Conservation (phyloP, 2,797 vertebrate species). For the Hoplostethus atlanticus region DNA sequence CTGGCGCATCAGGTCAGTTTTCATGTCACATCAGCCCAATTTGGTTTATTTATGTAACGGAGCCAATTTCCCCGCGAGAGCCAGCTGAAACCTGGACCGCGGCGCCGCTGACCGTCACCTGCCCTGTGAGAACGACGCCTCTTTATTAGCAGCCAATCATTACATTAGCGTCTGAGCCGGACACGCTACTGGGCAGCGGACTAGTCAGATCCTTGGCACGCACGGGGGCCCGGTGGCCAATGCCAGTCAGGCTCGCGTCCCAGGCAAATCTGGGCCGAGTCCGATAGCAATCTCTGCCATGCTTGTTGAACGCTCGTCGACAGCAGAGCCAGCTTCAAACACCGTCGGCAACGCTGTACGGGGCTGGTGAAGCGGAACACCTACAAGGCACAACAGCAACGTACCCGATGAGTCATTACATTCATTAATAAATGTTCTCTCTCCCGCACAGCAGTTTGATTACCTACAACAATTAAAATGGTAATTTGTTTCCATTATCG, state of each 20-base stretch:
- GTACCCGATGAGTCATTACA: constrained; percentile 49
- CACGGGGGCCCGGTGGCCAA: constrained; percentile 20
- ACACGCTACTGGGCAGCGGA: constrained; percentile 62
- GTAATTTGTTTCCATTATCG: constrained; percentile 46
- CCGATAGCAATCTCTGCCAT: constrained; percentile 59
- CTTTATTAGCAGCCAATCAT: constrained; percentile 75
- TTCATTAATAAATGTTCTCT: constrained; percentile 60
- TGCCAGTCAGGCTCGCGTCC: constrained; percentile 71
- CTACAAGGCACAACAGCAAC: constrained; percentile 48
- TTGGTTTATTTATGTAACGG: constrained; percentile 39
- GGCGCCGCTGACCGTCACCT: constrained; percentile 31
- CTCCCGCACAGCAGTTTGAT: constrained; percentile 51
- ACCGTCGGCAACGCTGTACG: constrained; percentile 27
- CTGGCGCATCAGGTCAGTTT: constrained; percentile 53
- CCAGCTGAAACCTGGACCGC: constrained; percentile 55
- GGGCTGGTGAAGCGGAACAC: constrained; percentile 57
- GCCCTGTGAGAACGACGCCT: constrained; percentile 67
- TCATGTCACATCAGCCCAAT: constrained; percentile 57
- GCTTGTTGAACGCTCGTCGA: constrained; percentile 54
- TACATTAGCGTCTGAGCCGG: constrained; percentile 66
- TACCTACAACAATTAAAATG: constrained; percentile 62
- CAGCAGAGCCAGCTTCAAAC: constrained; percentile 49
- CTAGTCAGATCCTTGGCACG: constrained; percentile 63
- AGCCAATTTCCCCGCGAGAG: constrained; percentile 7
- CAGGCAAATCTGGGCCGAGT: constrained; percentile 67